These are phyloP conservation scores for Asteroscopus sphinx DNA, from an alignment of 2,888 invertebrate genomes.

Conservation along the genomic window DNA sequence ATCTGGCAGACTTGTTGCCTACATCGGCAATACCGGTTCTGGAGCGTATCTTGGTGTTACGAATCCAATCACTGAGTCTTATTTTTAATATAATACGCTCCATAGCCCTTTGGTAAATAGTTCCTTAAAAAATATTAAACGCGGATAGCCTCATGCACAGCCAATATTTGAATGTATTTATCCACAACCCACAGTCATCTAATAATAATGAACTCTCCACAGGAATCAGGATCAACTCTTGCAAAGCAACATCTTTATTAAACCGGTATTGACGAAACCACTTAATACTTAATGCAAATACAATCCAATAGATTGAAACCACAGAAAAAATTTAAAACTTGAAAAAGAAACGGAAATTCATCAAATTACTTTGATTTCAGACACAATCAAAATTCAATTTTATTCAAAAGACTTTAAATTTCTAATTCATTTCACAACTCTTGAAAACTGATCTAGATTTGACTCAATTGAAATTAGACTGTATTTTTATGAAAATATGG, in stretches of 20 bases:
- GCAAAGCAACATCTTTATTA: constrained; percentile 36
- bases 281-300: constrained; percentile 68
- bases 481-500: accelerated
- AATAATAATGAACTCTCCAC: background rate
- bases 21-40: too few relatives aligned
- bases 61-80: too few relatives aligned
- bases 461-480: constrained; percentile 25
- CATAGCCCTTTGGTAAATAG: too few relatives aligned
- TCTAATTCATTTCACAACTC: constrained; percentile 1
- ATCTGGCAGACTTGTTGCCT: too few relatives aligned
- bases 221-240: constrained; percentile 26
- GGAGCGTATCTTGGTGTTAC: too few relatives aligned
- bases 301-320: constrained; percentile 65
- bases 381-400: constrained; percentile 12
- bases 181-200: too few relatives aligned
- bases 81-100: too few relatives aligned
- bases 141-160: too few relatives aligned
- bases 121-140: too few relatives aligned
- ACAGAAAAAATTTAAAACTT: constrained; percentile 56
- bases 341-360: constrained; percentile 61
- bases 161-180: too few relatives aligned
- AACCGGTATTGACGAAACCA: constrained; percentile 66
- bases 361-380: constrained; percentile 47
- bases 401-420: accelerated
- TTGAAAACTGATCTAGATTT: background rate